Base-by-base conservation (phyloP, 1,140 invertebrate species). In the Meloidogyne exigua region DNA sequence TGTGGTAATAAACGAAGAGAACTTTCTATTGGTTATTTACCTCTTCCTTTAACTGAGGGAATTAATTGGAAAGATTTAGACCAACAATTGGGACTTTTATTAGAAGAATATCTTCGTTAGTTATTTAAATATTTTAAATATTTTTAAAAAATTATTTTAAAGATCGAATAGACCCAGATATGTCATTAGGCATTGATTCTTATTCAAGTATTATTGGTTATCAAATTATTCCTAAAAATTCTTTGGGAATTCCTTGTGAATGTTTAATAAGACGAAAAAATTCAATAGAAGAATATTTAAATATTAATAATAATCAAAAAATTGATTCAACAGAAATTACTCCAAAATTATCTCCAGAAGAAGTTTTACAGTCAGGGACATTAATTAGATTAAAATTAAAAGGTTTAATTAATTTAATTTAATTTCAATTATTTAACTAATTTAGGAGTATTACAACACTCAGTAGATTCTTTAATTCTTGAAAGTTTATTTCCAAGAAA, bases 401-500 rank as follows among this genome's bases (percentile, higher is more conserved):
- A 57, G 68, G 68, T 76, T 32, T 42, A n/a, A 2, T 75, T 57
- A 26, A 23, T 32, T 32, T 32, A 32, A 32, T 39, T 39, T 9
- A 44, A 1, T 42, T 42, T 42, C 1, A 42, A 42, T 12, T 42
- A 4, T 9, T 9, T 15, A 44, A 15, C 18, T 44, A 13, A 13
- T 15, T 44, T 15, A 89, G 88, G 90, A 65, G 94, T 94, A 80
- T 91, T 93, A 73, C 93, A 95, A 80, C 90, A 93, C 76, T 93
- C 93, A 80, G 92, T 98, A 32, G 96, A 96, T 79, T 93, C 94
- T 77, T 89, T 98, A 69, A 93, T 94, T 0, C 95, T 98, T 87
- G 95, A 98, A 87, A 96, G 94, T 25, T 90, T 98, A 62, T 96
- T 98, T 88, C 95, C 96, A 75, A 94, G 95, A 89, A 93, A 94